Percentiles rank a stretch among this genome's conserved stretches.
Conservation (phyloP, 1,140 invertebrate genomes). For the Brachionus calyciflorus region DNA sequence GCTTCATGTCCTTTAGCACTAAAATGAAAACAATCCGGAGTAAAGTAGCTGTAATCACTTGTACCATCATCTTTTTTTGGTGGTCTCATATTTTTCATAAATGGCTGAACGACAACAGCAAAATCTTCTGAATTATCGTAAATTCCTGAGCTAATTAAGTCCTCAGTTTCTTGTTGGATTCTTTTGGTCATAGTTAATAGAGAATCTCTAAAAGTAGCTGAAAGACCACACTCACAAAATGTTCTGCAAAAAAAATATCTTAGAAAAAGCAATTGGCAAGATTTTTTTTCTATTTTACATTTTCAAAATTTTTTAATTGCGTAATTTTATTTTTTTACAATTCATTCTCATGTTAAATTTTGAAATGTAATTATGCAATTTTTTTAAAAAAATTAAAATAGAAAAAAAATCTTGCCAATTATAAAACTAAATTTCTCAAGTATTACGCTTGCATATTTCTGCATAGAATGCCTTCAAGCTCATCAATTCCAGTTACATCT, state of each 20-base stretch:
- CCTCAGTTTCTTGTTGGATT: conserved; percentile 50
- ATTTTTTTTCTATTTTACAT: neutral
- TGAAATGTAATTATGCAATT: too few species aligned
- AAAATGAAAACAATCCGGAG: conserved; percentile 47
- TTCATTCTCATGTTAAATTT: too few species aligned
- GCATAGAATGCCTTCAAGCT: neutral
- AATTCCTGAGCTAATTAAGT: conserved; percentile 57
- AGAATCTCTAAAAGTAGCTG: neutral
- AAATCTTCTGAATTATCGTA: conserved; percentile 67
- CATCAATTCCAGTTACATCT: conserved; percentile 54
- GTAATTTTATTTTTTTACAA: too few species aligned
- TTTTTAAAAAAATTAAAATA: too few species aligned
- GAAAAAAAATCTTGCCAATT: too few species aligned
- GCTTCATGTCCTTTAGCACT: conserved; percentile 40
- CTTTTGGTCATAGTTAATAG: neutral
- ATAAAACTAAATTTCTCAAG: neutral
- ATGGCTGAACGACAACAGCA: conserved; percentile 66
- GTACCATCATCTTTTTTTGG: conserved; percentile 14
- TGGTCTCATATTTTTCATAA: conserved; percentile 40
- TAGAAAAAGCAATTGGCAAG: too few species aligned
- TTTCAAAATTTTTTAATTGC: neutral
- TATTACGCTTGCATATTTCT: neutral
- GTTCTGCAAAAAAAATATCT: conserved; percentile 23
- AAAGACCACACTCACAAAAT: conserved; percentile 42
- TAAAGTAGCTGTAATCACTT: conserved; percentile 32